Base-by-base conservation (phyloP, 2,888 invertebrate species). In the Diabrotica balteata region DNA sequence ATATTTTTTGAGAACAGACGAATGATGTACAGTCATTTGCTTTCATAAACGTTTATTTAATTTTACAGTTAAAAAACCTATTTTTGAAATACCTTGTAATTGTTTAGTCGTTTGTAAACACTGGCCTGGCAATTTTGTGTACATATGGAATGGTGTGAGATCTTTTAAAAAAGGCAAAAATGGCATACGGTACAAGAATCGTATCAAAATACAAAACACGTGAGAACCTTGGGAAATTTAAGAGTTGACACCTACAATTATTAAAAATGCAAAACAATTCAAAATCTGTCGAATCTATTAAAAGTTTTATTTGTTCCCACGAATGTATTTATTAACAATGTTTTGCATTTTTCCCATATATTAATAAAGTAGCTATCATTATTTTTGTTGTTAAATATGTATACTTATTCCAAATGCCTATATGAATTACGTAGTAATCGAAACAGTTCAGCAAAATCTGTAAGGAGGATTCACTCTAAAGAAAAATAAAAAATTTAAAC, bases 81-180 rank as follows among this genome's bases (percentile, higher is more conserved):
- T 32, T 32, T 32, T 32, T 32, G 32, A 32, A 32, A 32, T 32
- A 32, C 32, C 32, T 32, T 32, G 32, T 32, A 32, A 32, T 59
- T 51, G 59, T 59, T 74, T 53, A 61, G 62, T 64, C 65, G 59
- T 70, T 65, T 68, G 66, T 69, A 66, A 63, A 70, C 75, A 78
- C 78, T 77, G 78, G 78, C 77, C 76, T 73, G 77, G 72, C 76
- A 75, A 78, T 75, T 62, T 72, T 74, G 74, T 75, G 71, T 70
- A 72, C 69, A 70, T 71, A 67, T 79, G 80, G 80, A 80, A 80
- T 80, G 80, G 79, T 76, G 77, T 79, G 80, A 80, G 79, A 80
- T 80, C 80, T 77, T 71, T 54, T 53, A 66, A 67, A 70, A 69
- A 71, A 71, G 69, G 71, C 69, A 70, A 72, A 67, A 65, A 66